Percentiles rank a stretch among this genome's conserved stretches.
These are phyloP conservation scores for Lycia hirtaria DNA, from an alignment of 2,888 invertebrate genomes.

Conservation along the genomic window DNA sequence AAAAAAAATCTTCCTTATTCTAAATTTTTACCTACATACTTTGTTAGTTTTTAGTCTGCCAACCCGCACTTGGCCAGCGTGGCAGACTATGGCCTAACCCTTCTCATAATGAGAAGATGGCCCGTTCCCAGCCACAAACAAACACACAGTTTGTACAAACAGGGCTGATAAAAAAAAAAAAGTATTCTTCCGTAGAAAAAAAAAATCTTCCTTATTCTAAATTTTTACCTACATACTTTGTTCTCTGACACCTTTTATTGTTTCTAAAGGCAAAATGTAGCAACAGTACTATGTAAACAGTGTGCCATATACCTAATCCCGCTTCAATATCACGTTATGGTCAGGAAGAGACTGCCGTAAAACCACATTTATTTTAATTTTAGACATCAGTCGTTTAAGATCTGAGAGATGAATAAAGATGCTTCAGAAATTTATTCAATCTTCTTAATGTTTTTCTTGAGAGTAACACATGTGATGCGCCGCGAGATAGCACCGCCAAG, in stretches of 20 bases:
- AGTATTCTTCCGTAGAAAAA: no score
- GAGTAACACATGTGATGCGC: slow-evolving; percentile 27
- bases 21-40: no score
- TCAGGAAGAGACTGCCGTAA: slow-evolving; percentile 68
- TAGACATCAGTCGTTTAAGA: slow-evolving; percentile 56
- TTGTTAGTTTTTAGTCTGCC: no score
- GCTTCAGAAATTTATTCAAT: slow-evolving; percentile 48
- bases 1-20: no score
- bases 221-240: no score
- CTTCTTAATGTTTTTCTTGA: slow-evolving; percentile 33
- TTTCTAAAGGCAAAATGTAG: slow-evolving; percentile 17
- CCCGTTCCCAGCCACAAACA: no score
- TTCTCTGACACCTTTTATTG: slow-evolving; percentile 22
- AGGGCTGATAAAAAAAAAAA: no score
- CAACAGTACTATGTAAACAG: slow-evolving; percentile 49
- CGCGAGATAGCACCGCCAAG: slow-evolving; percentile 19
- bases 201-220: no score
- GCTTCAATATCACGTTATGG: slow-evolving; percentile 58
- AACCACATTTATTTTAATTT: slow-evolving; percentile 60
- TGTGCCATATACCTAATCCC: slow-evolving; percentile 52
- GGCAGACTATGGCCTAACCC: no score
- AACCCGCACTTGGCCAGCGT: no score
- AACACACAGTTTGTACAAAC: no score
- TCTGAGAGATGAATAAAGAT: slow-evolving; percentile 53
- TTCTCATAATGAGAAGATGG: no score